These are phyloP conservation scores for Holothuria scabra DNA, from an alignment of 53 echinoderm and acorn worm species.

Conservation along the genomic window DNA sequence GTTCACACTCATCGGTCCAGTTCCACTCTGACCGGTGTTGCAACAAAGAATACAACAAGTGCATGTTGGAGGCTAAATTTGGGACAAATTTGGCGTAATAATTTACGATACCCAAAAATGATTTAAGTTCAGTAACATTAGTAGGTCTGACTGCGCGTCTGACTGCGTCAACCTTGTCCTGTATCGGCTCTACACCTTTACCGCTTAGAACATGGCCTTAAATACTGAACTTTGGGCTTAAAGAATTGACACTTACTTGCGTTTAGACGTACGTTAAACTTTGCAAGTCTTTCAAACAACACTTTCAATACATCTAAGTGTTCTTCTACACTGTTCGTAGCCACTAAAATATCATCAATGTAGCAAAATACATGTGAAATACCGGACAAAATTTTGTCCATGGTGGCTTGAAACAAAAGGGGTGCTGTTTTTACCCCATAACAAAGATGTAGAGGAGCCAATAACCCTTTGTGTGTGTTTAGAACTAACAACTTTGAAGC, in stretches of 20 bases:
- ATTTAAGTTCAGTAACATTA: no score
- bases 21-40: conserved; percentile 3
- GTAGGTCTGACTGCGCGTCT: no score
- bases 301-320: conserved; percentile 10
- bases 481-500: conserved; percentile 40
- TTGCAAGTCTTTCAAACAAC: conserved; percentile 3
- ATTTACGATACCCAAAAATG: no score
- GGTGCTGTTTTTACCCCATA: conserved; percentile 58
- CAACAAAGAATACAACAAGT: conserved; percentile 34
- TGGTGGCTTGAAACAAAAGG: conserved; percentile 42
- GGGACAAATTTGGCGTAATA: not conserved
- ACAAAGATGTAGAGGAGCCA: conserved; percentile 24
- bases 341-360: conserved; percentile 50
- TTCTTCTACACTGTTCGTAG: conserved; percentile 27
- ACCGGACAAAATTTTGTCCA: conserved; percentile 24
- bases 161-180: conserved; percentile 41
- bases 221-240: conserved; percentile 13
- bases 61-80: conserved; percentile 22
- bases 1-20: conserved; percentile 20
- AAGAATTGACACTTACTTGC: conserved; percentile 30
- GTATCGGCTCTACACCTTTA: conserved; percentile 32
- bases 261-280: conserved; percentile 24
- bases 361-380: conserved; percentile 42
- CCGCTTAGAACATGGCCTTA: conserved; percentile 30
- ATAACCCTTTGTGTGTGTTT: conserved; percentile 50